Percentiles rank a stretch among this genome's conserved stretches.
Conservation (phyloP, 1,140 invertebrate genomes). For the Anthonomus grandis region DNA sequence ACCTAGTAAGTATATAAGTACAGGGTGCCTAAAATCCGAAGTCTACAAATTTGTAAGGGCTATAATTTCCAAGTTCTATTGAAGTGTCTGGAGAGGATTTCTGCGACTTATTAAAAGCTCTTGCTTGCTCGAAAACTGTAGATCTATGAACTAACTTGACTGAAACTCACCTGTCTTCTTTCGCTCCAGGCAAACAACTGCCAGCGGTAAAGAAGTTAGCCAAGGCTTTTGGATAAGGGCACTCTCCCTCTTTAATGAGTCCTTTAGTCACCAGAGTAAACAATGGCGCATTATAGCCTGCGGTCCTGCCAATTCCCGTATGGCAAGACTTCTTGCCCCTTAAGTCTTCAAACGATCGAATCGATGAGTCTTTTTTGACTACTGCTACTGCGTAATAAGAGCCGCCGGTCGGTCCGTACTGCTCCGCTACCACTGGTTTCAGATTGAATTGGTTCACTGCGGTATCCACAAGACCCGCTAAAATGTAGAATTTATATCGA, state of each 20-base stretch:
- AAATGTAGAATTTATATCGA: slow-evolving; percentile 4
- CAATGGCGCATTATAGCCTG: slow-evolving; percentile 57
- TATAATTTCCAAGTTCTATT: too few relatives aligned
- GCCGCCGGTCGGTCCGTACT: slow-evolving; percentile 51
- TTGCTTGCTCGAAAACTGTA: too few relatives aligned
- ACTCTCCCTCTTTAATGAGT: slow-evolving; percentile 48
- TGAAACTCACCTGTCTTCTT: slow-evolving; percentile 17
- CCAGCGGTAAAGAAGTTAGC: slow-evolving; percentile 52
- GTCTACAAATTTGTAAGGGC: too few relatives aligned
- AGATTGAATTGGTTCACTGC: slow-evolving; percentile 54
- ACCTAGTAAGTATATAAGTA: too few relatives aligned
- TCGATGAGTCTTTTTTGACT: slow-evolving; percentile 50
- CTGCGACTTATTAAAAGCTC: too few relatives aligned
- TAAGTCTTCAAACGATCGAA: slow-evolving; percentile 48
- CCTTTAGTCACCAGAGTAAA: slow-evolving; percentile 49
- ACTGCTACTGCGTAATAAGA: slow-evolving; percentile 55
- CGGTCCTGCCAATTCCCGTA: slow-evolving; percentile 46
- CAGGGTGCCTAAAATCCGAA: too few relatives aligned
- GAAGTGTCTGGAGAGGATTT: too few relatives aligned
- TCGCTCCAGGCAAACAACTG: slow-evolving; percentile 34
- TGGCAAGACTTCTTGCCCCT: slow-evolving; percentile 59
- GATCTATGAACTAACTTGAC: too few relatives aligned
- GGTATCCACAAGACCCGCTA: slow-evolving; percentile 53
- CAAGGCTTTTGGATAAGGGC: slow-evolving; percentile 50
- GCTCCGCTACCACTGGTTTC: slow-evolving; percentile 54